Percentiles rank a stretch among this genome's conserved stretches.
phyloP scores from a whole-genome alignment of 1,140 invertebrate species.

The Copidosoma floridanum region DNA sequence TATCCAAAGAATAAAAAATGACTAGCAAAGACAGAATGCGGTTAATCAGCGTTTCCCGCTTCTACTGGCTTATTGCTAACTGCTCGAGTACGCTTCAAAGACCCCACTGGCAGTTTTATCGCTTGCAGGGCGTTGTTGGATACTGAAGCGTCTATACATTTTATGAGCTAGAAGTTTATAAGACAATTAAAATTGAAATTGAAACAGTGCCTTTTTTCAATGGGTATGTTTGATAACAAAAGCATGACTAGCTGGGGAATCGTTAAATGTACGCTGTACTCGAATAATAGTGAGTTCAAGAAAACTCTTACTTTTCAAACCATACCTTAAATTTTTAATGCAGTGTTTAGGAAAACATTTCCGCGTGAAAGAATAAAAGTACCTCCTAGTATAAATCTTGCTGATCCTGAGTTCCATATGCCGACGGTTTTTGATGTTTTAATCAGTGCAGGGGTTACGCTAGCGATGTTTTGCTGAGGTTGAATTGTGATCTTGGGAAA shows the following conservation, averaged over 20 bases:
- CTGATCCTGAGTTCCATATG: not conserved
- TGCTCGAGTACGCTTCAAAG: no score
- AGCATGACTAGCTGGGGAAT: not conserved
- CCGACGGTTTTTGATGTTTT: not conserved
- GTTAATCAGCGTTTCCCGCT: no score
- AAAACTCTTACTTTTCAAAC: not conserved
- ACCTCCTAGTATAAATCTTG: not conserved
- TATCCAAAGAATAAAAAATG: no score
- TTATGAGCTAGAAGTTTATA: conserved; percentile 10
- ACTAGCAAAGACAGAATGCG: no score
- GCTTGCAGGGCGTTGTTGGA: no score
- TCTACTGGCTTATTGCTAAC: no score
- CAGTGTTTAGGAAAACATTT: not conserved
- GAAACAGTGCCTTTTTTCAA: not conserved
- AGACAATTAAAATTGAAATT: not conserved
- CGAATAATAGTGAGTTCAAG: not conserved
- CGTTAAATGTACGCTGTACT: not conserved
- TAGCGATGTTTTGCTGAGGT: not conserved
- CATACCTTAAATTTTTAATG: not conserved
- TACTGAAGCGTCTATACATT: not conserved
- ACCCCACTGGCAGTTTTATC: no score
- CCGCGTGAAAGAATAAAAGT: not conserved
- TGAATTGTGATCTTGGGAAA: not conserved
- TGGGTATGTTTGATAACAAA: not conserved
- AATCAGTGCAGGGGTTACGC: not conserved